These are phyloP conservation scores for Thamnophis elegans DNA, from an alignment of 2,797 vertebrate genomes.

Conservation along the genomic window DNA sequence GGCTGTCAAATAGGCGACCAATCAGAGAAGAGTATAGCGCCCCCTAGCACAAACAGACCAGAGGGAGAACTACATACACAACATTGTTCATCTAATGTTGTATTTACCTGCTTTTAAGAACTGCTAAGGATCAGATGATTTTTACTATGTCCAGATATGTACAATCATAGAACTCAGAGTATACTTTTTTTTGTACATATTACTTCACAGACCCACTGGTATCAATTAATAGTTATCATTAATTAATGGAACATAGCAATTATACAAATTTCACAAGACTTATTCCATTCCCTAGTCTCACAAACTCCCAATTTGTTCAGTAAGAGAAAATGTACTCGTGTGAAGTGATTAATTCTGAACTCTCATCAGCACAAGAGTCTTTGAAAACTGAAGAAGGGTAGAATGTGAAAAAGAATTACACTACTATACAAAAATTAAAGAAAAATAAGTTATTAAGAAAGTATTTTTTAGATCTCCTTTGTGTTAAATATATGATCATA, in stretches of 20 bases:
- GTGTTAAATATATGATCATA: background rate
- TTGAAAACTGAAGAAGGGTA: background rate
- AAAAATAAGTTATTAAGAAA: background rate
- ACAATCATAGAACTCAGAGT: background rate
- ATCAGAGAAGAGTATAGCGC: too few species aligned
- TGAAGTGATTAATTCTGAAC: background rate
- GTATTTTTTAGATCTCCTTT: background rate
- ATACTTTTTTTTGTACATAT: background rate
- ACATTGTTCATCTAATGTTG: background rate
- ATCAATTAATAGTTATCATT: background rate
- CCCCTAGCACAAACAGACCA: too few species aligned
- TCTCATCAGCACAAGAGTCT: background rate
- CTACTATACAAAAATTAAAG: background rate
- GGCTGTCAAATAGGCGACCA: too few species aligned
- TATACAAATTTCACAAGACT: background rate
- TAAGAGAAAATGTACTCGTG: background rate
- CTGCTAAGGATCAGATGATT: background rate
- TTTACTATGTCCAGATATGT: background rate
- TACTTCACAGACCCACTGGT: background rate
- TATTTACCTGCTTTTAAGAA: background rate
- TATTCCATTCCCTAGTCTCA: background rate
- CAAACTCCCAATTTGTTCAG: background rate
- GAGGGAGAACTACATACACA: too few species aligned
- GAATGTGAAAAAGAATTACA: conserved; percentile 1
- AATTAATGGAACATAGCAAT: background rate